Evolutionary conservation across 64 coral and sea anemone genomes (phyloP).

Genomic region (Porites lutea): DNA sequence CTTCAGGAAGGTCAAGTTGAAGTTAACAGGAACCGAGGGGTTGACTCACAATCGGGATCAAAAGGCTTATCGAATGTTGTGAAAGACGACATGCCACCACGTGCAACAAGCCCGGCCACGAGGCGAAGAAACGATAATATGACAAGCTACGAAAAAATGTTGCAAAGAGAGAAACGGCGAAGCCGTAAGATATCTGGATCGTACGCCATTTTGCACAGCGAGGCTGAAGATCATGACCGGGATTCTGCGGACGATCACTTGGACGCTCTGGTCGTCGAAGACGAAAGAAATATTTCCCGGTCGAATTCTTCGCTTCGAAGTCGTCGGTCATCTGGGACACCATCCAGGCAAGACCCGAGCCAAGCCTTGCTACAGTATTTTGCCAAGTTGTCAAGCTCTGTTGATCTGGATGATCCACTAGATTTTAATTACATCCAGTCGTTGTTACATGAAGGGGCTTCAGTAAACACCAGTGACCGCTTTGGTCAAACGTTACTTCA

Average conservation of each 20-base stretch:
- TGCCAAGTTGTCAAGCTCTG: conserved; percentile 63
- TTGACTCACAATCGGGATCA: not conserved
- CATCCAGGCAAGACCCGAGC: conserved; percentile 17
- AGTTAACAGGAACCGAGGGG: not conserved
- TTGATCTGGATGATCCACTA: conserved; percentile 55
- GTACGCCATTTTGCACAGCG: conserved; percentile 19
- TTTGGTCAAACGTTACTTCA: conserved; percentile 74
- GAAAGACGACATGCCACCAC: not conserved
- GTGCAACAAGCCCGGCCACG: not conserved
- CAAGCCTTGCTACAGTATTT: conserved; percentile 62
- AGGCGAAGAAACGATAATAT: conserved; percentile 28
- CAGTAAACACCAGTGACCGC: conserved; percentile 53
- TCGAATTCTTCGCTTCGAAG: conserved; percentile 5
- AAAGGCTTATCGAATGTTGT: not conserved
- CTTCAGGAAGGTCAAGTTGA: not conserved
- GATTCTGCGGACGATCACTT: not conserved
- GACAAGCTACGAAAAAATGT: conserved; percentile 44
- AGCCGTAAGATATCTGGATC: not conserved
- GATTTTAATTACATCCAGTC: conserved; percentile 68
- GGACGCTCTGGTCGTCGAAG: not conserved
- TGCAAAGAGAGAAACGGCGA: conserved; percentile 12
- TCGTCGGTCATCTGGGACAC: not conserved
- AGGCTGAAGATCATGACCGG: conserved; percentile 1
- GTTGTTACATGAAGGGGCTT: conserved; percentile 47
- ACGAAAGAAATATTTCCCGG: not conserved